Percentiles rank a stretch among this genome's conserved stretches.
These are phyloP conservation scores for Diadophis punctatus DNA, from an alignment of 2,113 vertebrate species.

Conservation along the genomic window DNA sequence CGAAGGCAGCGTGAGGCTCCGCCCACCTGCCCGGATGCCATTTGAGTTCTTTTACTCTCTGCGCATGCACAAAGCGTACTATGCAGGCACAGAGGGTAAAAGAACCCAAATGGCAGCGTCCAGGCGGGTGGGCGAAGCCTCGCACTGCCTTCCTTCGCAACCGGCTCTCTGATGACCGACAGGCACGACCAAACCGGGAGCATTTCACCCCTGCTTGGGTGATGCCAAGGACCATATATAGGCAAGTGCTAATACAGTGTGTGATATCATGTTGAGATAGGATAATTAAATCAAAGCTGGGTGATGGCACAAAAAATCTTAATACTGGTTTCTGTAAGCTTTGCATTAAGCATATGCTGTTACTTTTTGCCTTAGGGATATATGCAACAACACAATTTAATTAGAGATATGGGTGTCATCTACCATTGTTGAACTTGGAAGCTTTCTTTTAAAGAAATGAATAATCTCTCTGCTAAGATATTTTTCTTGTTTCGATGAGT, in stretches of 20 bases:
- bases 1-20: too few relatives aligned
- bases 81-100: too few relatives aligned
- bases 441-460: neutral
- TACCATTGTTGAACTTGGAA: neutral
- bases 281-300: neutral
- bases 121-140: too few relatives aligned
- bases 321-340: neutral
- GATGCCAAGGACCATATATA: neutral
- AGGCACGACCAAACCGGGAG: too few relatives aligned
- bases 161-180: too few relatives aligned
- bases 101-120: too few relatives aligned
- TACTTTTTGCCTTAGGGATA: neutral
- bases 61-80: too few relatives aligned
- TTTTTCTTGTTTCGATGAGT: neutral
- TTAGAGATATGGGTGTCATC: neutral
- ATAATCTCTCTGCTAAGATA: neutral
- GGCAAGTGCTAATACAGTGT: neutral
- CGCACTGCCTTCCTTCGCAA: too few relatives aligned
- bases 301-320: neutral
- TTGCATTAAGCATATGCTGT: neutral
- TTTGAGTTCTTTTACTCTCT: too few relatives aligned
- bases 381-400: neutral
- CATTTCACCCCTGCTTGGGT: too few relatives aligned
- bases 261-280: neutral
- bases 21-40: too few relatives aligned